phyloP scores from a whole-genome alignment of 2,888 invertebrate species.

The Pycnomerus fuliginosus region DNA sequence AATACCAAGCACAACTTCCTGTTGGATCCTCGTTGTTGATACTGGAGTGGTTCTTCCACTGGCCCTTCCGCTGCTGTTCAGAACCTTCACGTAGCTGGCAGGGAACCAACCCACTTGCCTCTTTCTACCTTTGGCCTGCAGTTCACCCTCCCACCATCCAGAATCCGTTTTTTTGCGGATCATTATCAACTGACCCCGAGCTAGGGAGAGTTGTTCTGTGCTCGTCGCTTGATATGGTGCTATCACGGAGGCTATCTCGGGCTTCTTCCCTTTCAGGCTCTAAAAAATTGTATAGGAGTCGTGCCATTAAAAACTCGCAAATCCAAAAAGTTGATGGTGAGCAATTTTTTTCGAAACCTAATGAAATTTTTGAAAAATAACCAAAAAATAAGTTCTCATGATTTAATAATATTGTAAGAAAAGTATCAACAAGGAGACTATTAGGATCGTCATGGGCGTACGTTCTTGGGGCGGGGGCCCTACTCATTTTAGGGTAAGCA shows the following conservation, averaged over 20 bases:
- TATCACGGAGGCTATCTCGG: conserved; percentile 92
- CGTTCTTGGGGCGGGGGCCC: too few relatives aligned
- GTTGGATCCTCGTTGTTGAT: conserved; percentile 66
- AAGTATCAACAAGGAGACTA: too few relatives aligned
- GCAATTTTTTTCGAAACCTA: too few relatives aligned
- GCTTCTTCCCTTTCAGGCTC: conserved; percentile 70
- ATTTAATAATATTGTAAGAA: too few relatives aligned
- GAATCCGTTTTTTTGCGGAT: conserved; percentile 95
- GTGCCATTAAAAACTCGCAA: too few relatives aligned
- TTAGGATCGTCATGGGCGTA: too few relatives aligned
- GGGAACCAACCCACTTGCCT: conserved; percentile 99
- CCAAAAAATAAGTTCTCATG: too few relatives aligned
- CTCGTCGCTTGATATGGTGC: conserved; percentile 92
- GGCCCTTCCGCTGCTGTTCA: conserved; percentile 67
- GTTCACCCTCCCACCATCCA: conserved; percentile 99
- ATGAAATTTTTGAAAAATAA: too few relatives aligned
- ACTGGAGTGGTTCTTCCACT: conserved; percentile 76
- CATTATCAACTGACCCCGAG: conserved; percentile 89
- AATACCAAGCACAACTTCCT: conserved; percentile 51
- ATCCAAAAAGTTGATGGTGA: too few relatives aligned
- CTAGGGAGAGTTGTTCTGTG: conserved; percentile 85
- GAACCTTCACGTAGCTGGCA: conserved; percentile 90
- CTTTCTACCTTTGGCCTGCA: conserved; percentile 88
- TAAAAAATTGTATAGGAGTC: too few relatives aligned
- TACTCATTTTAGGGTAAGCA: too few relatives aligned